Evolutionary conservation across 2,113 vertebrate species (phyloP), one percentile per base, ranked within the genome.

Genomic region (Cinclus cinclus): DNA sequence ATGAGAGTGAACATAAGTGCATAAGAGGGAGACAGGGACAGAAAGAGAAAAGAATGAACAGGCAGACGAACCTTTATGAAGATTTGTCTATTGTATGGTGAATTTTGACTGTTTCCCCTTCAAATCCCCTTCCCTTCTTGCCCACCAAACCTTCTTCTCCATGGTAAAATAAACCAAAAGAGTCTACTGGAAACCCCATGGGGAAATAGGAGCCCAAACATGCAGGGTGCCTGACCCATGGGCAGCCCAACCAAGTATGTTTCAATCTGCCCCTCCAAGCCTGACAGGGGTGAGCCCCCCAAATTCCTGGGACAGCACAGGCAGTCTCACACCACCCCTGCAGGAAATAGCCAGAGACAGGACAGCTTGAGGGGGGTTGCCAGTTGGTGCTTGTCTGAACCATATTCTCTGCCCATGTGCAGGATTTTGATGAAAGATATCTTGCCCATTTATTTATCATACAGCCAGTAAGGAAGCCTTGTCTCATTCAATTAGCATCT

Each of bases 1-100:
- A 96, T 70, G 95, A 94, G 88, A 91, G 71, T 59, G 55, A 93
- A 83, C 44, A 30, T 37, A 35, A 63, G 49, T 70, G 56, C 56
- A 1, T 56, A 64, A 70, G 64, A 70, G 27, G 52, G 55, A 91
- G 56, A 81, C 17, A 56, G 69, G 33, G n/a, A 87, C 76, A 92
- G 56, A 92, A 49, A 44, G 6, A 69, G 42, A 69, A 59, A 25
- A 5, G 70, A 62, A 70, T 1, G 1, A 96, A 91, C 93, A 89
- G 94, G 85, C 92, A 95, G 90, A 90, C 0, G 58, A 93, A 97
- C 94, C 96, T 97, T 87, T 92, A 79, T 44, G 83, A 97, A 97
- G 94, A 96, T 87, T 87, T 95, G 80, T 97, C 94, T 95, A 94
- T 97, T 9, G 89, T 92, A 92, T 95, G 95, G 93, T 96, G 97